Evolutionary conservation across 1,140 invertebrate species (phyloP), one percentile per base, ranked within the genome.

Genomic region (Thaumatotibia leucotreta): DNA sequence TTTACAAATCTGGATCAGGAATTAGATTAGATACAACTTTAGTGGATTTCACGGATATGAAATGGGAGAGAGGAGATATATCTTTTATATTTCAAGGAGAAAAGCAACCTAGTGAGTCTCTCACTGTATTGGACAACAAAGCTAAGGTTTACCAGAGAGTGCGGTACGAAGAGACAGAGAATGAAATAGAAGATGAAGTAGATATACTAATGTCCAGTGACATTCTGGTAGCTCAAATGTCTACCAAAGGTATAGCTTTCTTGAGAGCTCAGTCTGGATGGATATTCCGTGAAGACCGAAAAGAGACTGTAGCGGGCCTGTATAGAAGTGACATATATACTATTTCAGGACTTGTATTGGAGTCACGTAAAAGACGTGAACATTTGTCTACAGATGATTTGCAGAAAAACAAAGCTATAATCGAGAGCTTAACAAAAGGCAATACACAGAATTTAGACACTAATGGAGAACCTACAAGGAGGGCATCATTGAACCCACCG

Each of bases 141-240:
- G 93, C 95, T 52, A 96, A 97, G 91, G 96, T 98, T 22, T 99
- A 94, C 92, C 97, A 99, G 83, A 94, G 94, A 86, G 95, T 99
- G 4, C 93, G 96, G 73, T 95, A 96, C 83, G 95, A 96, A 94
- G 97, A 98, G 84, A 96, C 95, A 33, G 97, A 98, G 85, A 93
- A 94, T 79, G 97, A 99, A 91, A 95, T 98, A 68, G 98, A 99
- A 89, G 97, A 99, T 89, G 98, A 99, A 92, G 97, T 99, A 11
- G 98, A 99, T 91, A 95, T 99, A 63, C 92, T 99, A 24, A 99
- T 99, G 98, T 98, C 97, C 50, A 98, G 95, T 80, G 98, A 99
- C 90, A 99, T 99, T 72, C 94, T 99, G 78, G 95, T 97, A 54
- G 97, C 97, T 31, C 97, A 98, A 91, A 98, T 99, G 95, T 98